A percentile compares a stretch with the other conserved stretches of the same genome.
Conservation (phyloP, 1,140 invertebrate species). For the Drosophila ananassae region DNA sequence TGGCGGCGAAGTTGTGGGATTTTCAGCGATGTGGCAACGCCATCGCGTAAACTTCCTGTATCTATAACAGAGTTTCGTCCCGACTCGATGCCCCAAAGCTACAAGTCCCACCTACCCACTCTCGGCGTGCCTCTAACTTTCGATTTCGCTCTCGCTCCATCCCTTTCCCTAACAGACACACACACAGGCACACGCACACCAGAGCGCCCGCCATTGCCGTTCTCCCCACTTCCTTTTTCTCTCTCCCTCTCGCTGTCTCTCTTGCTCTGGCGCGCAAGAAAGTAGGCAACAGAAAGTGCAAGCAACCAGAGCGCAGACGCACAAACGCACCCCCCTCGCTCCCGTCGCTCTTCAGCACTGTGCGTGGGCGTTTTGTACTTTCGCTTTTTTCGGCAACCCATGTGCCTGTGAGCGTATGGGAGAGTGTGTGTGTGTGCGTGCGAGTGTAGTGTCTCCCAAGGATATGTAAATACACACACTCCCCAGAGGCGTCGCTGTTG, state of each 20-base stretch:
- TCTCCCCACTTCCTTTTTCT: neutral
- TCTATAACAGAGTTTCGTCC: slow-evolving; percentile 68
- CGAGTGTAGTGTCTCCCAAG: slow-evolving; percentile 34
- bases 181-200: slow-evolving; percentile 14
- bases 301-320: slow-evolving; percentile 65
- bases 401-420: neutral
- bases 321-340: slow-evolving; percentile 30
- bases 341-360: neutral
- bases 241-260: neutral
- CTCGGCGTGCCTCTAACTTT: slow-evolving; percentile 9
- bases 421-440: neutral
- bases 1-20: slow-evolving; percentile 19
- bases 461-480: slow-evolving; percentile 46
- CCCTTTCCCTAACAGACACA: slow-evolving; percentile 3
- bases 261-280: slow-evolving; percentile 42
- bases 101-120: slow-evolving; percentile 48
- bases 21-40: slow-evolving; percentile 59
- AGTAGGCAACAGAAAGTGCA: slow-evolving; percentile 70
- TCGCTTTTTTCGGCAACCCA: slow-evolving; percentile 47
- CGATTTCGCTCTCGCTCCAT: slow-evolving; percentile 36
- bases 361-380: slow-evolving; percentile 34
- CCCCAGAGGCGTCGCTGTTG: slow-evolving; percentile 42
- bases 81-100: slow-evolving; percentile 47
- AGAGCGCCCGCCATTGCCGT: neutral
- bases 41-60: slow-evolving; percentile 50